Percentiles rank a stretch among this genome's conserved stretches.
phyloP scores from a whole-genome alignment of 2,113 vertebrate genomes.

The Percina caprodes region DNA sequence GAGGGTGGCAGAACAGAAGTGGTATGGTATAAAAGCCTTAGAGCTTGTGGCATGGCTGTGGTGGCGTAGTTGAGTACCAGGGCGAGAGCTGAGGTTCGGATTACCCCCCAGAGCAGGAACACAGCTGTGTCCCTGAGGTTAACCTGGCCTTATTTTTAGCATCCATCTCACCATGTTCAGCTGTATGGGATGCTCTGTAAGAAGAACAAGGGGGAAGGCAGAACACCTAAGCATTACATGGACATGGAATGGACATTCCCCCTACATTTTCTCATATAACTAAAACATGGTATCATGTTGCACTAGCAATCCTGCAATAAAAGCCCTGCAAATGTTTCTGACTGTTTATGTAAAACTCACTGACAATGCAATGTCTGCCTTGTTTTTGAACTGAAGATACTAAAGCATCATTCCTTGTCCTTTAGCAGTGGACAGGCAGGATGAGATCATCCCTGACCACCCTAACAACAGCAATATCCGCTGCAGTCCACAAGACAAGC shows the following conservation, averaged over 20 bases:
- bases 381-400: not conserved
- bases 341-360: not conserved
- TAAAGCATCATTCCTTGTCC: conserved; percentile 17
- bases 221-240: conserved; percentile 9
- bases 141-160: conserved; percentile 68
- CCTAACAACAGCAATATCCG: conserved; percentile 93
- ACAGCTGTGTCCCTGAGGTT: conserved; percentile 54
- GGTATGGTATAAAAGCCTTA: conserved; percentile 20
- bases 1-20: conserved; percentile 45
- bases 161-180: conserved; percentile 54
- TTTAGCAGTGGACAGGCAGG: conserved; percentile 87
- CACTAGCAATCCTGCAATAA: not conserved
- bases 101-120: conserved; percentile 42
- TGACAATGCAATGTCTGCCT: not conserved
- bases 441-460: conserved; percentile 85
- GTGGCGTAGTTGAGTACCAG: conserved; percentile 15
- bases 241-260: not conserved
- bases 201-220: conserved; percentile 28
- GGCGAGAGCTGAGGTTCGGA: conserved; percentile 24
- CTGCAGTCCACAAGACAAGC: conserved; percentile 91
- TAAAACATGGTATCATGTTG: not conserved
- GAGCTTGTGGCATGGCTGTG: conserved; percentile 5
- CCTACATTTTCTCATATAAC: not conserved
- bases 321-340: not conserved
- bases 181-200: conserved; percentile 13